These are phyloP conservation scores for Karalla daura DNA, from an alignment of 2,797 vertebrate species.

Conservation along the genomic window DNA sequence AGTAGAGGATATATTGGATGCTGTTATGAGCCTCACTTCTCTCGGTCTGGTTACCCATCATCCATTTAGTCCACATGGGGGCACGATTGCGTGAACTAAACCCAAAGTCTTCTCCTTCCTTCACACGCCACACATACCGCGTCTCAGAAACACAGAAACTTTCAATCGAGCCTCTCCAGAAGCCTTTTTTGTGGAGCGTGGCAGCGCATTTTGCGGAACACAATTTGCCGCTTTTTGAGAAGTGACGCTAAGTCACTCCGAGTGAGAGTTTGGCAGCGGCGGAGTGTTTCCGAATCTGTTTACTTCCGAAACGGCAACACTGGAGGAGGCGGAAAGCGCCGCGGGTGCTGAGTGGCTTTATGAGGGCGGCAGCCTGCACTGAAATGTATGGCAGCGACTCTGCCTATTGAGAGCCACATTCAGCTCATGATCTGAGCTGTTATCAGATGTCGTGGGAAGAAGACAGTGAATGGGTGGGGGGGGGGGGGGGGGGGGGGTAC, in stretches of 20 bases:
- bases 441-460: conserved; percentile 73
- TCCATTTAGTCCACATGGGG: conserved; percentile 68
- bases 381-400: conserved; percentile 64
- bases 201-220: conserved; percentile 64
- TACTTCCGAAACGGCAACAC: conserved; percentile 63
- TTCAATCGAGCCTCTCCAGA: conserved; percentile 23
- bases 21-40: conserved; percentile 6
- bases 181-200: conserved; percentile 52
- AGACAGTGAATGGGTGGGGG: conserved; percentile 72
- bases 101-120: conserved; percentile 23
- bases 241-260: conserved; percentile 63
- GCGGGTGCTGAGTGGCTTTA: conserved; percentile 68
- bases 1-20: conserved; percentile 1
- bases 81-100: conserved; percentile 71
- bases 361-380: conserved; percentile 51
- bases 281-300: conserved; percentile 67
- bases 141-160: conserved; percentile 23
- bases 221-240: conserved; percentile 58
- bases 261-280: conserved; percentile 61
- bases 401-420: conserved; percentile 62
- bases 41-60: conserved; percentile 27
- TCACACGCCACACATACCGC: conserved; percentile 44
- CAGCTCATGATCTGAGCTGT: conserved; percentile 65
- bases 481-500: no score
- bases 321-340: conserved; percentile 65